Evolutionary conservation across 2,888 invertebrate species (phyloP).

Genomic region (Schrankia costaestrigalis): DNA sequence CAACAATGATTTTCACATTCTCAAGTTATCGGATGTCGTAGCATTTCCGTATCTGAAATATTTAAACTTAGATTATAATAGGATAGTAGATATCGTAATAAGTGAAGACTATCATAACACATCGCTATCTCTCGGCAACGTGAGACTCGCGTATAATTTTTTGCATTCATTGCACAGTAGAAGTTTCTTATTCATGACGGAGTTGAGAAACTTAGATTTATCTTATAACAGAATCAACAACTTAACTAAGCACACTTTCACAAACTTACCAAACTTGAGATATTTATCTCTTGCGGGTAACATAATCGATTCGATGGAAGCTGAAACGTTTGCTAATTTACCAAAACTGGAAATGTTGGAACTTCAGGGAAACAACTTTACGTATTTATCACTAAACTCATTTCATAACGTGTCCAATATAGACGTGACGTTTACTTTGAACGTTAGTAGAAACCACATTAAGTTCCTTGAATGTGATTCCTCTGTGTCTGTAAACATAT

Average conservation of each 20-base stretch:
- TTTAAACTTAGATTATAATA: slow-evolving; percentile 92
- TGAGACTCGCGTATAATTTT: slow-evolving; percentile 91
- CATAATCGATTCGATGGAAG: slow-evolving; percentile 86
- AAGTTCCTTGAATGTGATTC: slow-evolving; percentile 69
- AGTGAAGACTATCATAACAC: slow-evolving; percentile 85
- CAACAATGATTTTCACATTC: slow-evolving; percentile 90
- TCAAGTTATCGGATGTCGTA: slow-evolving; percentile 86
- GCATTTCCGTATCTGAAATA: slow-evolving; percentile 87
- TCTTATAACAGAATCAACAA: slow-evolving; percentile 88
- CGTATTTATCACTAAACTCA: slow-evolving; percentile 83
- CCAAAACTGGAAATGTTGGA: slow-evolving; percentile 89
- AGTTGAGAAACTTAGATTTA: slow-evolving; percentile 88
- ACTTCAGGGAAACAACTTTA: slow-evolving; percentile 88
- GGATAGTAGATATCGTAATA: slow-evolving; percentile 85
- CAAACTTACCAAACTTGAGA: slow-evolving; percentile 87
- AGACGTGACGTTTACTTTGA: slow-evolving; percentile 85
- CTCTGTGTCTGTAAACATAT: slow-evolving; percentile 82
- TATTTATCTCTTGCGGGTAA: slow-evolving; percentile 93
- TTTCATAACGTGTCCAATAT: slow-evolving; percentile 85
- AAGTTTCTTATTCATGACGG: slow-evolving; percentile 86
- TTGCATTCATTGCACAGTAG: slow-evolving; percentile 83
- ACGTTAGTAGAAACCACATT: slow-evolving; percentile 87
- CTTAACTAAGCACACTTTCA: slow-evolving; percentile 86
- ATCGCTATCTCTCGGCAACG: slow-evolving; percentile 87
- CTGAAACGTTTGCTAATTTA: slow-evolving; percentile 87